Evolutionary conservation across 2,797 vertebrate species (phyloP).

Genomic region (Discoglossus pictus): DNA sequence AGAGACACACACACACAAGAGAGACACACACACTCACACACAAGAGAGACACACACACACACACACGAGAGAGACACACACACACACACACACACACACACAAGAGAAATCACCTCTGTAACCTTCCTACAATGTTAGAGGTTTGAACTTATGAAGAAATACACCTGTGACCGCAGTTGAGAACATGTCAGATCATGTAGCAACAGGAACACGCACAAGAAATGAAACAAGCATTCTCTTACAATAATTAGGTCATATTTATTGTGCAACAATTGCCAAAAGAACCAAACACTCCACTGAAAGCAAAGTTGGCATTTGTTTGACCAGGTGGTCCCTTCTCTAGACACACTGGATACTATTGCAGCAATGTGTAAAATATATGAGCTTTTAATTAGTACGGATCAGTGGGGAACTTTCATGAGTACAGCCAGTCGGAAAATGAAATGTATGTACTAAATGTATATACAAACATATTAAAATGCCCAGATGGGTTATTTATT

Average conservation of each 20-base stretch:
- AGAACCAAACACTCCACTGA: slow-evolving; percentile 27
- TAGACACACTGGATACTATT: slow-evolving; percentile 28
- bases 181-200: slow-evolving; percentile 20
- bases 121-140: not conserved
- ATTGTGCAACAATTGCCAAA: slow-evolving; percentile 47
- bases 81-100: too few species aligned
- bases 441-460: too few species aligned
- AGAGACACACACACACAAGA: too few species aligned
- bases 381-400: too few species aligned
- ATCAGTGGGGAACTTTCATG: too few species aligned
- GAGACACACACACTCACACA: too few species aligned
- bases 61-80: too few species aligned
- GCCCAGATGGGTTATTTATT: too few species aligned
- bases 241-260: slow-evolving; percentile 38
- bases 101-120: not conserved
- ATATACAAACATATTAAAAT: too few species aligned
- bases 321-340: slow-evolving; percentile 33
- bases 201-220: slow-evolving; percentile 13
- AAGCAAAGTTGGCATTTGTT: slow-evolving; percentile 9
- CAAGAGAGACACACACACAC: too few species aligned
- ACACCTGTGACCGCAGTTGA: slow-evolving; percentile 29
- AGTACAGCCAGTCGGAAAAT: too few species aligned
- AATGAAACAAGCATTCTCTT: slow-evolving; percentile 29
- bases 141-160: slow-evolving; percentile 24
- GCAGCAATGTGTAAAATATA: slow-evolving; percentile 19